A percentile compares a stretch with the other conserved stretches of the same genome.
These are phyloP conservation scores for Nasonia giraulti DNA, from an alignment of 1,140 invertebrate species.

Conservation along the genomic window DNA sequence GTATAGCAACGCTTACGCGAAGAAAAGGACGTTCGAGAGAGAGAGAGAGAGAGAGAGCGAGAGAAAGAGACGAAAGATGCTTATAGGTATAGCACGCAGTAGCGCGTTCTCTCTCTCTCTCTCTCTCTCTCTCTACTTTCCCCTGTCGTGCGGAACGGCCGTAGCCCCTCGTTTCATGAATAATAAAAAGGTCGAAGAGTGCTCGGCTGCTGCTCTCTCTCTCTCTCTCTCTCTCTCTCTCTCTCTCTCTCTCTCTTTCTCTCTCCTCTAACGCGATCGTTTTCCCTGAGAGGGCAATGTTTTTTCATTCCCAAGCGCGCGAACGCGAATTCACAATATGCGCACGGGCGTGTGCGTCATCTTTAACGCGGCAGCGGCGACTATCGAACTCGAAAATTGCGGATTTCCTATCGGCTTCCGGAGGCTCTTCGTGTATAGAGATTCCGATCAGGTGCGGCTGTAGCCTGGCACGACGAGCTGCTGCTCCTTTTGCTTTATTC, in stretches of 20 bases:
- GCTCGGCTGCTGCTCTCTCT: constrained; percentile 58
- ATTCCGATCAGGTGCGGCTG: constrained; percentile 24
- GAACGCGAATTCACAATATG: constrained; percentile 64
- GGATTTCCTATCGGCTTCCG: constrained; percentile 16
- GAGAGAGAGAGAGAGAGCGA: background rate
- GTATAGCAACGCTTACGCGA: constrained; percentile 9
- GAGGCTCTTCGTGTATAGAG: background rate
- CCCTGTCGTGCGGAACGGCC: constrained; percentile 47
- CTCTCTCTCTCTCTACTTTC: background rate
- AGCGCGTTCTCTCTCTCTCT: constrained; percentile 15
- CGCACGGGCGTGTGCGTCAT: constrained; percentile 40
- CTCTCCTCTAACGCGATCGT: constrained; percentile 60
- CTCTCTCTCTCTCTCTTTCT: background rate
- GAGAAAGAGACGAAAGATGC: background rate
- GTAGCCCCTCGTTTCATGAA: constrained; percentile 70
- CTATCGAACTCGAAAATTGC: constrained; percentile 42
- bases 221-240: constrained; percentile 31
- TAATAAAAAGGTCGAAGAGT: constrained; percentile 72
- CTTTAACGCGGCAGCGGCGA: constrained; percentile 16
- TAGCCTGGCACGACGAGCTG: background rate
- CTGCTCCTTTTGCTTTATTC: background rate
- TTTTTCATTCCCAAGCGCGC: constrained; percentile 63
- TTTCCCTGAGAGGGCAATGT: constrained; percentile 68
- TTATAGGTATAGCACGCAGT: background rate
- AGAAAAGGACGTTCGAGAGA: constrained; percentile 26